Evolutionary conservation across 2,113 vertebrate genomes (phyloP).

Genomic region (Monarcha castaneiventris): DNA sequence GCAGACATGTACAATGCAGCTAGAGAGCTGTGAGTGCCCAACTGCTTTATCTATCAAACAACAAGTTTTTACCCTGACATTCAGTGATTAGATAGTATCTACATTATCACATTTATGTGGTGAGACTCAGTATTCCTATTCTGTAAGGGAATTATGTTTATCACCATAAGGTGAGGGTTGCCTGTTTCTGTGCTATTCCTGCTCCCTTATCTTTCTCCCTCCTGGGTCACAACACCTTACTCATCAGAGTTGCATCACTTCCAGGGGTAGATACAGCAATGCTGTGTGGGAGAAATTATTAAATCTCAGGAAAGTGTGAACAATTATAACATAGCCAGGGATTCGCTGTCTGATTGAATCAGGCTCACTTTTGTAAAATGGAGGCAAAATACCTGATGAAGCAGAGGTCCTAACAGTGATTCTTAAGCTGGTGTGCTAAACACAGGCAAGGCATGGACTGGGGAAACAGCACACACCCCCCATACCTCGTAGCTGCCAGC

Average conservation of each 20-base stretch:
- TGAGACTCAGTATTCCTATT: not conserved
- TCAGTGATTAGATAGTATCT: not conserved
- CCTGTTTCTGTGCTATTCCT: not conserved
- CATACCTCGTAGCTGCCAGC: accelerated
- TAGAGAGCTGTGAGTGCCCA: constrained; percentile 92
- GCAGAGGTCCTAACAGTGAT: not conserved
- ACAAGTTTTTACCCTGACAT: not conserved
- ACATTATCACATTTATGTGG: not conserved
- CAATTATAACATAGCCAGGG: not conserved
- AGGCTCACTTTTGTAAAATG: not conserved
- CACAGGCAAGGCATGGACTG: accelerated
- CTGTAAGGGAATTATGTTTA: not conserved
- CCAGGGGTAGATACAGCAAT: not conserved
- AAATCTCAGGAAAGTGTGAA: not conserved
- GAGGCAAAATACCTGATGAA: not conserved
- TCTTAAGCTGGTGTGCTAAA: not conserved
- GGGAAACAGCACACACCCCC: not conserved
- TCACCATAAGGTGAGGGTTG: accelerated
- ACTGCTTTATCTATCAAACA: not conserved
- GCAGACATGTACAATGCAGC: constrained; percentile 97
- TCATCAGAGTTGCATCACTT: not conserved
- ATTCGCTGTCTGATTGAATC: accelerated
- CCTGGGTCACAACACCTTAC: not conserved
- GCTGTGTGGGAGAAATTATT: not conserved
- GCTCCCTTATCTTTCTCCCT: not conserved